These are phyloP conservation scores for Geotria australis DNA, from an alignment of 2,797 vertebrate genomes.

Conservation along the genomic window DNA sequence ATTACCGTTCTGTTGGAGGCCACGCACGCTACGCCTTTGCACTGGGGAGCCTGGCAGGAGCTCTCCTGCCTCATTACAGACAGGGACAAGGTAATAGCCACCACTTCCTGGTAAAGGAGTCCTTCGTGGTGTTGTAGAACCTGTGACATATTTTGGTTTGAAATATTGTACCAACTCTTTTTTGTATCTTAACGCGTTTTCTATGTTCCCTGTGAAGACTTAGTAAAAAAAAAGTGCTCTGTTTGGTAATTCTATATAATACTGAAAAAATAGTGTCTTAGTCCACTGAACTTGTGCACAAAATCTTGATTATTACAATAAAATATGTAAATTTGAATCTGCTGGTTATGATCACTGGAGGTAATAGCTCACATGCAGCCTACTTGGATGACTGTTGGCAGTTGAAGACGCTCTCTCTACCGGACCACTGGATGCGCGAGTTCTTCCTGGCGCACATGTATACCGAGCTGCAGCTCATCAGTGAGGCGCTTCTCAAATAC, in stretches of 20 bases:
- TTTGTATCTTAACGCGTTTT: not conserved
- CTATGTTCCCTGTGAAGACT: not conserved
- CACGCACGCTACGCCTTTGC: slow-evolving; percentile 57
- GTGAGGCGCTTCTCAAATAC: slow-evolving; percentile 86
- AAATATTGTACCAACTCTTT: not conserved
- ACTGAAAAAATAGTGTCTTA: too few relatives aligned
- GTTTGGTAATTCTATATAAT: not conserved
- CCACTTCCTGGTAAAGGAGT: not conserved
- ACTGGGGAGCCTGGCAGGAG: slow-evolving; percentile 93
- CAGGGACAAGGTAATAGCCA: slow-evolving; percentile 50
- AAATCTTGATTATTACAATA: too few relatives aligned
- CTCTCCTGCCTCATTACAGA: slow-evolving; percentile 92
- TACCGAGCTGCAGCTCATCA: slow-evolving; percentile 92
- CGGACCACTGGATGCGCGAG: slow-evolving; percentile 88
- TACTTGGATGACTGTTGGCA: slow-evolving; percentile 9
- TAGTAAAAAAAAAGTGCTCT: not conserved
- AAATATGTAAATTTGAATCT: too few relatives aligned
- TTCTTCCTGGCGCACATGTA: slow-evolving; percentile 98
- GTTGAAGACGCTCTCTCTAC: slow-evolving; percentile 80
- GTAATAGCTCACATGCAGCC: not conserved
- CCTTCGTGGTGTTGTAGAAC: not conserved
- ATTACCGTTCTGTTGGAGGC: slow-evolving; percentile 85
- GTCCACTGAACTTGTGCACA: too few relatives aligned
- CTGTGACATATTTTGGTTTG: too few relatives aligned
- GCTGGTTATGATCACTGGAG: not conserved